Evolutionary conservation across 2,113 vertebrate genomes (phyloP).

Genomic region (Athene noctua): DNA sequence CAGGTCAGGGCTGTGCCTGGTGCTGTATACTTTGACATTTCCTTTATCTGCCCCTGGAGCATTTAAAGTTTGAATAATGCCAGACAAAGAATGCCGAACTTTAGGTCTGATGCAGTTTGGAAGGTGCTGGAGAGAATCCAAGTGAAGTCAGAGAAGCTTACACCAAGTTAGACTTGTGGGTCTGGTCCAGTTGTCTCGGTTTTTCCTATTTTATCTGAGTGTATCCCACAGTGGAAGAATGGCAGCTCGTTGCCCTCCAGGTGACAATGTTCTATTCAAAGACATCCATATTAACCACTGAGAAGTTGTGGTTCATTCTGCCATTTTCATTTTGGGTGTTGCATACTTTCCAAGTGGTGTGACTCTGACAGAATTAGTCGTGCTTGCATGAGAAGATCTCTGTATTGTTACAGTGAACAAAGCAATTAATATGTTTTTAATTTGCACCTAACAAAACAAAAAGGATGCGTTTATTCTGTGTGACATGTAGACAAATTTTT

Average conservation of each 20-base stretch:
- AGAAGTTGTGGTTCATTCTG: neutral
- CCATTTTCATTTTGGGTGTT: neutral
- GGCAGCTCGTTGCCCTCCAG: neutral
- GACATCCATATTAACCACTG: neutral
- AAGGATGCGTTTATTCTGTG: conserved; percentile 74
- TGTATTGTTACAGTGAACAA: conserved; percentile 71
- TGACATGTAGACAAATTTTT: conserved; percentile 78
- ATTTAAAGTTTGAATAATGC: neutral
- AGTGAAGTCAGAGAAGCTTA: neutral
- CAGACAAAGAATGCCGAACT: neutral
- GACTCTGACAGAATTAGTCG: conserved; percentile 37
- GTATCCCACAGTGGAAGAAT: neutral
- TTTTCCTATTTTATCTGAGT: neutral
- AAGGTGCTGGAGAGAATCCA: neutral
- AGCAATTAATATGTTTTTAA: conserved; percentile 83
- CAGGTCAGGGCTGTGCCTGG: neutral
- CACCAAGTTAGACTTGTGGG: neutral
- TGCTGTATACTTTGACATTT: neutral
- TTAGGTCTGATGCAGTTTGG: neutral
- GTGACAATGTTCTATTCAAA: neutral
- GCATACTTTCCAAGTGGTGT: neutral
- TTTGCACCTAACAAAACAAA: conserved; percentile 79
- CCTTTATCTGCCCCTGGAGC: neutral
- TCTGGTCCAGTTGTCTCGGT: neutral
- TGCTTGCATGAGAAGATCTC: conserved; percentile 44